Evolutionary conservation across 2,797 vertebrate species (phyloP), one percentile per base, ranked within the genome.

Genomic region (Artibeus jamaicensis): DNA sequence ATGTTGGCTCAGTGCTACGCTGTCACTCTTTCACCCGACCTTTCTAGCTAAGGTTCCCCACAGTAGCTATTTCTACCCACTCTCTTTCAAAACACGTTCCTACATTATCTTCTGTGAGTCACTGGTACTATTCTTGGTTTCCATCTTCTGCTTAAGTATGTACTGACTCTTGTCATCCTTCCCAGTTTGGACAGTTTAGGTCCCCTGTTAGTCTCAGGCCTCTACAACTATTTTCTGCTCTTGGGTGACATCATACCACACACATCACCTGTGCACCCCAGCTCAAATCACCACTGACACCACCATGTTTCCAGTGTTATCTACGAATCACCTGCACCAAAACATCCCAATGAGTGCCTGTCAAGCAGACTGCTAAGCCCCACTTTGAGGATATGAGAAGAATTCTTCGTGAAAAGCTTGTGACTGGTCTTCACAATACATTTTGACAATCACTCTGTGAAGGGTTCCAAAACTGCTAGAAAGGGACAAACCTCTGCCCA

Each of bases 301-400:
- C 59, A 12, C n/a, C 44, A 62, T 26, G 19, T 50, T 57, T 67
- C 59, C 50, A 79, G 0, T 37, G 32, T 26, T 48, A 34, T 8
- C 6, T 5, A 18, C 12, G 34, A 67, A 68, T 6, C 5, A n/a
- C 24, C 18, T 68, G 3, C 10, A 79, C 59, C 29, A 44, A 73
- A 67, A 46, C 9, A 26, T 15, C 34, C 32, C 15, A 5, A 11
- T 19, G 14, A 5, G 26, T 37, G 4, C 0, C 8, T n/a, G 0
- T 55, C 21, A 74, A 1, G 0, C 24, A 91, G 29, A 87, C 21
- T 42, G 16, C 11, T 4, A 32, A 50, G n/a, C 8, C 34, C 39
- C 32, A 39, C 19, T 76, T 37, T 22, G 22, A 74, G 55, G 39
- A 62, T 48, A 67, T 6, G 10, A 19, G 37, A 79, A 76, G 46